Conservation (phyloP, 1,140 invertebrate genomes). For the Chironomus striatipennis region DNA sequence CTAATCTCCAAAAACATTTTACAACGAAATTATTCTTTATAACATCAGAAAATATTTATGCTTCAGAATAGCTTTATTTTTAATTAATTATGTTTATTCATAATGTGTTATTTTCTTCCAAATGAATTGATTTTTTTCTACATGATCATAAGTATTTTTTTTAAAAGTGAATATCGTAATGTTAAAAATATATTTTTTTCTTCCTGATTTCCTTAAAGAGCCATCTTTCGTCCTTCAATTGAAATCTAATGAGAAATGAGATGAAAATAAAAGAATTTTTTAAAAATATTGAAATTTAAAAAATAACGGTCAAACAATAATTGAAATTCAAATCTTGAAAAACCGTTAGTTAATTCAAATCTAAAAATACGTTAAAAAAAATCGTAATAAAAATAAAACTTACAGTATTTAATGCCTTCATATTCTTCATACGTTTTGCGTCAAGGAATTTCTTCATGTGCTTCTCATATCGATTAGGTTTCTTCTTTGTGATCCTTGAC, state of each 20-base stretch:
- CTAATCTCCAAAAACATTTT: not conserved
- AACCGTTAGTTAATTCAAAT: too few relatives aligned
- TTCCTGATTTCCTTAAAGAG: conserved; percentile 55
- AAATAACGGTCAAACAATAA: too few relatives aligned
- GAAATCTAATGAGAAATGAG: conserved; percentile 75
- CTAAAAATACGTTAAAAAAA: too few relatives aligned
- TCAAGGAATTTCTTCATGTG: conserved; percentile 86
- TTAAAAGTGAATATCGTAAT: not conserved
- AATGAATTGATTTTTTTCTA: not conserved
- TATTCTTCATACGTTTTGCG: conserved; percentile 66
- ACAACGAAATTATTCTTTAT: not conserved
- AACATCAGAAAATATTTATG: not conserved
- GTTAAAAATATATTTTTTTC: not conserved
- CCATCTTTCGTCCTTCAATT: conserved; percentile 93
- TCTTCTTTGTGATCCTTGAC: conserved; percentile 65
- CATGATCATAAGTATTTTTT: not conserved
- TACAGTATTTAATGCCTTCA: conserved; percentile 43
- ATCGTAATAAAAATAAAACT: too few relatives aligned
- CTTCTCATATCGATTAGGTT: conserved; percentile 78
- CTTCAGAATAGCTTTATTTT: not conserved
- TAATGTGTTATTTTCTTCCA: not conserved
- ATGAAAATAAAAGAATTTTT: not conserved
- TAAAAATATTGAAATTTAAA: not conserved
- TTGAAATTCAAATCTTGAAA: too few relatives aligned
- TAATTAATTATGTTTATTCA: not conserved